Percentiles rank a stretch among this genome's conserved stretches.
phyloP scores from a whole-genome alignment of 2,797 vertebrate species.

The Crocidura indochinensis region DNA sequence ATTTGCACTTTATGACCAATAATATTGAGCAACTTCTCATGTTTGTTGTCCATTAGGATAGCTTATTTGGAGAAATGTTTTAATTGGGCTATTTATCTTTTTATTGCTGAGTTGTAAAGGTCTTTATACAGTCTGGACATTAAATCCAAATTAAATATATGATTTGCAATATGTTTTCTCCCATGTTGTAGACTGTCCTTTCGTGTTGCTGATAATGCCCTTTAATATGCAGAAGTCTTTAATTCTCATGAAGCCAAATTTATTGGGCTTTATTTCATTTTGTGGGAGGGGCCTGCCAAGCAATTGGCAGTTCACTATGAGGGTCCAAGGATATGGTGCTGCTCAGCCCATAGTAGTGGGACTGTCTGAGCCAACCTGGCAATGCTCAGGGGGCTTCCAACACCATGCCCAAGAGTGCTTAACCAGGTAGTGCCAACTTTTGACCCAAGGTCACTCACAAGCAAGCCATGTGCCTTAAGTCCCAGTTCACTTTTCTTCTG shows the following conservation, averaged over 20 bases:
- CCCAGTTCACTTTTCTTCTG: background rate
- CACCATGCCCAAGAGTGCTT: no score
- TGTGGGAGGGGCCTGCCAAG: no score
- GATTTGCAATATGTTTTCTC: background rate
- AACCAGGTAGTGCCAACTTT: no score
- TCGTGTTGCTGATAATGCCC: background rate
- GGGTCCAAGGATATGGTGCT: no score
- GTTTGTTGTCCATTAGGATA: background rate
- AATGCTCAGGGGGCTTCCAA: no score
- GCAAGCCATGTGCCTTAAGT: no score
- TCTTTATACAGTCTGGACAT: background rate
- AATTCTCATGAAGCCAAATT: background rate
- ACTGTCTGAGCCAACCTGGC: no score
- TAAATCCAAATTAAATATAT: slow-evolving; percentile 33
- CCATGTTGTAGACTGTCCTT: background rate
- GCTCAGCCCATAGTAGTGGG: no score
- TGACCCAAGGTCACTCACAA: no score
- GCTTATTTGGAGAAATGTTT: no score
- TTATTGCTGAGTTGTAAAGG: background rate
- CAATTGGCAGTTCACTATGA: no score
- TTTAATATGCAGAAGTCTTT: background rate
- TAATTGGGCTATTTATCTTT: background rate
- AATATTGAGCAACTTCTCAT: background rate
- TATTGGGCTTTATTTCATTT: no score
- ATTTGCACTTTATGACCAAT: background rate